phyloP scores from a whole-genome alignment of 2,888 invertebrate species.

The Stenodema calcarata region DNA sequence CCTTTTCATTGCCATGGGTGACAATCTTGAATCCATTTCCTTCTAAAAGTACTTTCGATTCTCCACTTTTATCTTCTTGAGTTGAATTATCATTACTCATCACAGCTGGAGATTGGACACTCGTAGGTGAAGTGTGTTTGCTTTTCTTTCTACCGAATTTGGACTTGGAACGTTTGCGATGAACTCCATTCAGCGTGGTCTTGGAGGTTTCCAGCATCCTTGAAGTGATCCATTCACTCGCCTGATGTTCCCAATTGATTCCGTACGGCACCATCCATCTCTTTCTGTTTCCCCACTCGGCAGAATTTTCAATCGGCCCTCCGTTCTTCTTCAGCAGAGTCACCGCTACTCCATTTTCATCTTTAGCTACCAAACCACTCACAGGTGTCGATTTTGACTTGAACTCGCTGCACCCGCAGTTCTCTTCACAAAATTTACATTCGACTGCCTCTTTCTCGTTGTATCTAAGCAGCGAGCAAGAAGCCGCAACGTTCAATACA shows the following conservation, averaged over 20 bases:
- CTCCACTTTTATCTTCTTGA: neutral
- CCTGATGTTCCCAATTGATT: neutral
- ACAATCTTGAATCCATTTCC: constrained; percentile 26
- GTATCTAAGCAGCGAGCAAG: neutral
- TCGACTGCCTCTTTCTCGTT: neutral
- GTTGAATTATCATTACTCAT: neutral
- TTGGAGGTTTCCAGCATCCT: neutral
- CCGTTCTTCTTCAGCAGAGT: neutral
- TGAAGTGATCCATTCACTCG: neutral
- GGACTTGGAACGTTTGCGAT: neutral
- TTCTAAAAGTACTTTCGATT: neutral
- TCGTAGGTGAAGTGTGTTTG: neutral
- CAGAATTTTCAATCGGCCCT: constrained; percentile 1
- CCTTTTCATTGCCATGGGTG: neutral
- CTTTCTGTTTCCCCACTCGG: neutral
- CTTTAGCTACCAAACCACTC: constrained; percentile 24
- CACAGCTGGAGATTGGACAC: neutral
- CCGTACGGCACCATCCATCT: constrained; percentile 12
- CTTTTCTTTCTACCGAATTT: neutral
- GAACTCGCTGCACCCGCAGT: neutral
- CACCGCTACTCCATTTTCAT: neutral
- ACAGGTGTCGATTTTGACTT: neutral
- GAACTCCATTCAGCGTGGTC: neutral
- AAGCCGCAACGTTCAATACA: neutral
- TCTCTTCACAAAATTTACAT: neutral